Percentiles rank a stretch among this genome's conserved stretches.
Conservation (phyloP, 2,113 vertebrate species). For the Microtus oregoni region DNA sequence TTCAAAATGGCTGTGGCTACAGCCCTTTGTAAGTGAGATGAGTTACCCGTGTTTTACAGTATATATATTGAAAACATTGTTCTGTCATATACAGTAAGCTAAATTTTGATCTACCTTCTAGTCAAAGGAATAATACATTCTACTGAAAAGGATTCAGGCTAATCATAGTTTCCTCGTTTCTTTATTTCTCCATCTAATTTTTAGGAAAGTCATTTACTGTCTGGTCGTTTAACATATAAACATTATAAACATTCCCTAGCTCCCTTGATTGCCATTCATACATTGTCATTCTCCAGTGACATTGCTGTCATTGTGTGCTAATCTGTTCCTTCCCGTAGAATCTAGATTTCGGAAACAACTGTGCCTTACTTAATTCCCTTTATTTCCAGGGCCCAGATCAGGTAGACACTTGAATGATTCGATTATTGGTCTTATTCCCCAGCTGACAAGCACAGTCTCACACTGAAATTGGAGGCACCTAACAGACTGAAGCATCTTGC, state of each 20-base stretch:
- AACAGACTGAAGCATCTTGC: not conserved
- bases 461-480: constrained; percentile 50
- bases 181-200: not conserved
- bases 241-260: constrained; percentile 11
- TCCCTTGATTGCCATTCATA: constrained; percentile 37
- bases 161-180: constrained; percentile 52
- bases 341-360: not conserved
- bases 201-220: constrained; percentile 16
- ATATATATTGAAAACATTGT: not conserved
- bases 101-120: constrained; percentile 24
- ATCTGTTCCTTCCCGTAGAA: constrained; percentile 6
- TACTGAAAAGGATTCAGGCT: constrained; percentile 20
- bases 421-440: constrained; percentile 15
- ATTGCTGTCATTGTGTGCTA: constrained; percentile 49
- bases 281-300: constrained; percentile 19
- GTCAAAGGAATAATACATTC: constrained; percentile 34
- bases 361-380: constrained; percentile 10
- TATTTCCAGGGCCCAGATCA: not conserved
- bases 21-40: constrained; percentile 50
- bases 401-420: not conserved
- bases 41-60: constrained; percentile 26
- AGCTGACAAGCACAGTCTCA: not conserved
- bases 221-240: constrained; percentile 34
- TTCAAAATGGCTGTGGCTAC: constrained; percentile 56
- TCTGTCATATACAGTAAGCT: not conserved